Percentiles rank a stretch among this genome's conserved stretches.
phyloP scores from a whole-genome alignment of 2,797 vertebrate genomes.

The Silurus aristotelis region DNA sequence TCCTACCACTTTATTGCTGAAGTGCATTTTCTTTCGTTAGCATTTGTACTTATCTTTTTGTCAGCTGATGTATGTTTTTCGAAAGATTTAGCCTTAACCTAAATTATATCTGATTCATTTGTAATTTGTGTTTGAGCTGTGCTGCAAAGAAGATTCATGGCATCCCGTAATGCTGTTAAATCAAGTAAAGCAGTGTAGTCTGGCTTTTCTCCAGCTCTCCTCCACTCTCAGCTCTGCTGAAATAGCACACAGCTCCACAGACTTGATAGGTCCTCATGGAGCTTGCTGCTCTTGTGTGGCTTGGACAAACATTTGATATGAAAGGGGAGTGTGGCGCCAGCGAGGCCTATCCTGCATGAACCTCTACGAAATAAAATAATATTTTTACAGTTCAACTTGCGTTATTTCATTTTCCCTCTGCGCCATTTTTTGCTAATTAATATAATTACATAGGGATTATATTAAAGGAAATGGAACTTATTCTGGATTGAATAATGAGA shows the following conservation, averaged over 20 bases:
- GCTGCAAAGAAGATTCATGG: slow-evolving; percentile 41
- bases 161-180: slow-evolving; percentile 36
- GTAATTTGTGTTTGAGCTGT: slow-evolving; percentile 33
- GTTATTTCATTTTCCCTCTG: slow-evolving; percentile 70
- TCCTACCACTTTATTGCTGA: not conserved
- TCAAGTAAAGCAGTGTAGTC: slow-evolving; percentile 37
- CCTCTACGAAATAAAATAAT: slow-evolving; percentile 82
- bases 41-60: slow-evolving; percentile 31
- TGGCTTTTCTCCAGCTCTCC: slow-evolving; percentile 48
- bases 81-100: slow-evolving; percentile 42
- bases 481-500: slow-evolving; percentile 47
- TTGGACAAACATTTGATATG: slow-evolving; percentile 77
- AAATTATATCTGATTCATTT: slow-evolving; percentile 41
- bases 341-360: slow-evolving; percentile 70
- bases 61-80: slow-evolving; percentile 40
- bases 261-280: slow-evolving; percentile 59
- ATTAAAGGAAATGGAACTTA: slow-evolving; percentile 44
- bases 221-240: slow-evolving; percentile 49
- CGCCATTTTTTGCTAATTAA: slow-evolving; percentile 55
- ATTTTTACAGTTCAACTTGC: slow-evolving; percentile 79
- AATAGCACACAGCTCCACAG: slow-evolving; percentile 42
- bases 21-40: slow-evolving; percentile 14
- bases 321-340: slow-evolving; percentile 77
- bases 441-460: slow-evolving; percentile 43
- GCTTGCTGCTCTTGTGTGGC: slow-evolving; percentile 75